A percentile compares a stretch with the other conserved stretches of the same genome.
Evolutionary conservation across 2,797 vertebrate species (phyloP).

Genomic region (Benthosema pterotum): DNA sequence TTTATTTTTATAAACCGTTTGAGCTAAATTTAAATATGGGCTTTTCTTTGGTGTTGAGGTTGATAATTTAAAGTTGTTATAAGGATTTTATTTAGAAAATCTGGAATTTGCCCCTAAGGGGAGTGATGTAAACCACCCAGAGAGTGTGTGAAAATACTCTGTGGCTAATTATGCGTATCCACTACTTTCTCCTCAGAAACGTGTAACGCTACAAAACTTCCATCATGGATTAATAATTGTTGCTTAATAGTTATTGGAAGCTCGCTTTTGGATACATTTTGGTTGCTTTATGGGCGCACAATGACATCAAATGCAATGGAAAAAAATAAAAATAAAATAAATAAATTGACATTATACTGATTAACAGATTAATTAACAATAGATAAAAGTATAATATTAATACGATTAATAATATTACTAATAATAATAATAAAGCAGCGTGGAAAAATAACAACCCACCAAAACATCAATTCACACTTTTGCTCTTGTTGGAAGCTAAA

Average conservation of each 20-base stretch:
- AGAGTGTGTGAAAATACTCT: slow-evolving; percentile 69
- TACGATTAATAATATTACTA: background rate
- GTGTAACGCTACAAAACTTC: slow-evolving; percentile 44
- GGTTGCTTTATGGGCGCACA: slow-evolving; percentile 48
- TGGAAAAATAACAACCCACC: background rate
- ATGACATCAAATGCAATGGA: slow-evolving; percentile 41
- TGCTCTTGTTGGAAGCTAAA: slow-evolving; percentile 45
- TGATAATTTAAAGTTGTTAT: slow-evolving; percentile 12
- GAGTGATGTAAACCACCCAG: slow-evolving; percentile 72
- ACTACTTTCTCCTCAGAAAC: slow-evolving; percentile 61
- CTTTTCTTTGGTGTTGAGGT: slow-evolving; percentile 8
- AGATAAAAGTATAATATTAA: background rate
- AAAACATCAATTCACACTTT: slow-evolving; percentile 39
- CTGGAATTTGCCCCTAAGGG: slow-evolving; percentile 67
- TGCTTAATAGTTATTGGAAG: slow-evolving; percentile 38
- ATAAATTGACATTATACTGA: slow-evolving; percentile 6
- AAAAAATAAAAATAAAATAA: slow-evolving; percentile 23
- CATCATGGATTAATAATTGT: slow-evolving; percentile 41
- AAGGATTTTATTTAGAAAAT: slow-evolving; percentile 58
- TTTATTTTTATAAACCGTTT: background rate
- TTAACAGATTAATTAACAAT: background rate
- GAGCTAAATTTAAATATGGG: slow-evolving; percentile 11
- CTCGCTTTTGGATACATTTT: slow-evolving; percentile 49
- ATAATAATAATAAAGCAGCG: background rate
- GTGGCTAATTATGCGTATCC: slow-evolving; percentile 74